Percentiles rank a stretch among this genome's conserved stretches.
phyloP scores from a whole-genome alignment of 2,888 invertebrate genomes.

The Hirtodrosophila histrioides region DNA sequence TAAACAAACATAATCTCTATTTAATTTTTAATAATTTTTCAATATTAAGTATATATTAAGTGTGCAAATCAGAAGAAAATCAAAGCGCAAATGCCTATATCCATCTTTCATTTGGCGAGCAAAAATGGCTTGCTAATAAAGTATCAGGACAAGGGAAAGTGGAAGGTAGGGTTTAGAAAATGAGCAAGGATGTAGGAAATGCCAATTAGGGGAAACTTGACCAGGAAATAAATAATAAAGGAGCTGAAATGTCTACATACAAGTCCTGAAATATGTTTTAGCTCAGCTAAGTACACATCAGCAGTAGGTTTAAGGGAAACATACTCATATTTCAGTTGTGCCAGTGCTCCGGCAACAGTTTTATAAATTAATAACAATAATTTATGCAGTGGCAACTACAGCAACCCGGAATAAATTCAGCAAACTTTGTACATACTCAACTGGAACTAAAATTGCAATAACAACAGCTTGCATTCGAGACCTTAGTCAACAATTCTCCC shows the following conservation, averaged over 20 bases:
- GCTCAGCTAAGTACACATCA: conserved; percentile 8
- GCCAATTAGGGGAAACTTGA: conserved; percentile 19
- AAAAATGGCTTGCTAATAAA: conserved; percentile 36
- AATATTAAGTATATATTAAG: not conserved
- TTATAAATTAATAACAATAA: conserved; percentile 67
- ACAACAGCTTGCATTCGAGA: conserved; percentile 28
- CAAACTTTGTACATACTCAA: conserved; percentile 40
- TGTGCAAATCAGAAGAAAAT: not conserved
- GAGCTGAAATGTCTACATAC: conserved; percentile 12
- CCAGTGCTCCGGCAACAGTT: conserved; percentile 25
- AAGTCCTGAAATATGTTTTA: conserved; percentile 15
- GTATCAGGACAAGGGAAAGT: conserved; percentile 22
- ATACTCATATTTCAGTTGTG: conserved; percentile 45
- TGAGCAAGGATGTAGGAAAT: conserved; percentile 1
- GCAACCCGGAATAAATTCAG: conserved; percentile 50
- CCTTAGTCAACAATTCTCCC: conserved; percentile 25
- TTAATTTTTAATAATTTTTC: too few species aligned
- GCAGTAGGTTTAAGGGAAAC: conserved; percentile 4
- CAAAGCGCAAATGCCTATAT: conserved; percentile 1
- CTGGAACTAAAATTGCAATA: conserved; percentile 6
- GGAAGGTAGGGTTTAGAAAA: conserved; percentile 19
- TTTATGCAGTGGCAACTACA: conserved; percentile 55
- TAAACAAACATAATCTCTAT: too few species aligned
- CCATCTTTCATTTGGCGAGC: conserved; percentile 10
- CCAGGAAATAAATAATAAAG: conserved; percentile 18